phyloP scores from a whole-genome alignment of 2,113 vertebrate species.

The Chloropsis cyanopogon region DNA sequence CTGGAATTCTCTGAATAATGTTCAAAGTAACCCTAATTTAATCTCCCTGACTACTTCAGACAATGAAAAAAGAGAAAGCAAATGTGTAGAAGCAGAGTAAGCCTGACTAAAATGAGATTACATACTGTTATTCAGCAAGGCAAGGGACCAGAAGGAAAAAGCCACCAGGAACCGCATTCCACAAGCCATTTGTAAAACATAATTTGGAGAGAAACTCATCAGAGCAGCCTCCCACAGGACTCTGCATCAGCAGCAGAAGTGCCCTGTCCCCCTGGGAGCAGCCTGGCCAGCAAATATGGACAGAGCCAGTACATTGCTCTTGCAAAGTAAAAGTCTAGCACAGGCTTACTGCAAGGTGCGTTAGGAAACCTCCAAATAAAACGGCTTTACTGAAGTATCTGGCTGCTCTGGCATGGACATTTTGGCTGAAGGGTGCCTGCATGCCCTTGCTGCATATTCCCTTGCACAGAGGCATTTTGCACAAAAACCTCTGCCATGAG shows the following conservation, averaged over 20 bases:
- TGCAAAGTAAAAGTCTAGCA: not conserved
- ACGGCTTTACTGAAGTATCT: not conserved
- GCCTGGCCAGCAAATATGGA: not conserved
- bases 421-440: not conserved
- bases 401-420: not conserved
- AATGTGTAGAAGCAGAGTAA: not conserved
- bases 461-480: not conserved
- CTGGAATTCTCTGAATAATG: not conserved
- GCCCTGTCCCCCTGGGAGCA: not conserved
- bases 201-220: not conserved
- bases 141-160: not conserved
- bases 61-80: not conserved
- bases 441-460: not conserved
- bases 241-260: not conserved
- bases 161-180: not conserved
- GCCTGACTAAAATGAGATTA: not conserved
- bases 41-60: not conserved
- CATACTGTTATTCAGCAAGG: not conserved
- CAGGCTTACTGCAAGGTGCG: fast-evolving
- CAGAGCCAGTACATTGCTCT: not conserved
- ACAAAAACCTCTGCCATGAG: not conserved
- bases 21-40: not conserved
- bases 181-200: not conserved
- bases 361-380: not conserved
- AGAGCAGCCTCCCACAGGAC: not conserved